Evolutionary conservation across 2,888 invertebrate species (phyloP).

Genomic region (Calliscelio sp.): DNA sequence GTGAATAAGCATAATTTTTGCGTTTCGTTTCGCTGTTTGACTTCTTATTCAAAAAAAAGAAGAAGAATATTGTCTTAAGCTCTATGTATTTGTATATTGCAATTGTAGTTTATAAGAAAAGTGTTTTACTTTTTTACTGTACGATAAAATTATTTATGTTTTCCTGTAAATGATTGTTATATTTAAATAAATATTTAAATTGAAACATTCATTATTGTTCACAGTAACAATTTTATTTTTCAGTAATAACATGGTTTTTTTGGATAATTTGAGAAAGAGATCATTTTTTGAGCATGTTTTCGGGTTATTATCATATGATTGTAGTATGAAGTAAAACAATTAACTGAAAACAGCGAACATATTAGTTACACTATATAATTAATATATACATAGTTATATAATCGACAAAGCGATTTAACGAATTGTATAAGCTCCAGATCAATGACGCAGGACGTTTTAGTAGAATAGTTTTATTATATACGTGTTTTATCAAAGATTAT

Average conservation of each 20-base stretch:
- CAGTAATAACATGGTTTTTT: too few relatives aligned
- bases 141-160: conserved; percentile 42
- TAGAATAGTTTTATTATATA: conserved; percentile 58
- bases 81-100: too few relatives aligned
- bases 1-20: conserved; percentile 15
- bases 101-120: conserved; percentile 33
- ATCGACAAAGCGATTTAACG: conserved; percentile 25
- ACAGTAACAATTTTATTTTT: too few relatives aligned
- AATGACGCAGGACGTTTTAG: conserved; percentile 48
- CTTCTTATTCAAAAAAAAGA: too few relatives aligned
- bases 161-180: conserved; percentile 41
- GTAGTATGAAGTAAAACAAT: too few relatives aligned
- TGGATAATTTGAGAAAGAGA: too few relatives aligned
- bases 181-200: conserved; percentile 47
- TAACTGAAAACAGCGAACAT: conserved; percentile 16
- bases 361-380: conserved; percentile 37
- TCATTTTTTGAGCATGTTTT: too few relatives aligned
- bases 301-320: too few relatives aligned
- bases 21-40: neutral
- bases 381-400: conserved; percentile 25
- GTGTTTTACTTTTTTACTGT: conserved; percentile 53
- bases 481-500: too few relatives aligned
- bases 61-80: too few relatives aligned
- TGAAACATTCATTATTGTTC: neutral
- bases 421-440: conserved; percentile 41